Percentiles rank a stretch among this genome's conserved stretches.
Conservation (phyloP, 2,113 vertebrate species). For the Haemorhous mexicanus region DNA sequence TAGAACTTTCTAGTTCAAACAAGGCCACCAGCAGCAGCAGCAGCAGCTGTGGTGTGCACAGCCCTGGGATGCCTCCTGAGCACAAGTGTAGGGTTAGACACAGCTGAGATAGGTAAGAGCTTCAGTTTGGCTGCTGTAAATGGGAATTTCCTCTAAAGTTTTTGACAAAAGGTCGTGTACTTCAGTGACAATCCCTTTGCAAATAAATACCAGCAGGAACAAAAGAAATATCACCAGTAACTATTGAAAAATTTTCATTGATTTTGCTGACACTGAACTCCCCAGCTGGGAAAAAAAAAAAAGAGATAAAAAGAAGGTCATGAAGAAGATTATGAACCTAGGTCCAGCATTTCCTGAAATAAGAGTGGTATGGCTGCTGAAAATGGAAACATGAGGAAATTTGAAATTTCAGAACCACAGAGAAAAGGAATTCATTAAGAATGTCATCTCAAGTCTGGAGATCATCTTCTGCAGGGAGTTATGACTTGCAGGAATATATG, state of each 20-base stretch:
- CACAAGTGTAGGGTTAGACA: neutral
- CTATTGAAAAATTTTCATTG: neutral
- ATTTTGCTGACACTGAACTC: neutral
- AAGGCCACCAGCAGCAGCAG: neutral
- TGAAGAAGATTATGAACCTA: neutral
- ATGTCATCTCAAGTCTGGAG: neutral
- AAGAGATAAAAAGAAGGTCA: neutral
- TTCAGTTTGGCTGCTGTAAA: neutral
- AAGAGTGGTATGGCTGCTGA: neutral
- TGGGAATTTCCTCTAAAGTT: neutral
- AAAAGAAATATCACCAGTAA: neutral
- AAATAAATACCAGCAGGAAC: neutral
- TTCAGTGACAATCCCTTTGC: slow-evolving; percentile 7
- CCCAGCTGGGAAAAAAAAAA: neutral
- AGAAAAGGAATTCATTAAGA: neutral
- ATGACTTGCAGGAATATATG: neutral
- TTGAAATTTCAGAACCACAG: neutral
- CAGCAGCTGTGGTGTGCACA: neutral
- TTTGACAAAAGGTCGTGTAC: neutral
- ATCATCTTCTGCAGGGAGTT: neutral
- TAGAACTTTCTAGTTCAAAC: neutral
- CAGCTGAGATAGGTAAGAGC: neutral
- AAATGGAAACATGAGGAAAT: neutral
- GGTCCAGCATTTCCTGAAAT: neutral
- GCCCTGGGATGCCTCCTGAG: accelerated